Conservation (phyloP, 2,113 vertebrate genomes). For the Theristicus caerulescens region DNA sequence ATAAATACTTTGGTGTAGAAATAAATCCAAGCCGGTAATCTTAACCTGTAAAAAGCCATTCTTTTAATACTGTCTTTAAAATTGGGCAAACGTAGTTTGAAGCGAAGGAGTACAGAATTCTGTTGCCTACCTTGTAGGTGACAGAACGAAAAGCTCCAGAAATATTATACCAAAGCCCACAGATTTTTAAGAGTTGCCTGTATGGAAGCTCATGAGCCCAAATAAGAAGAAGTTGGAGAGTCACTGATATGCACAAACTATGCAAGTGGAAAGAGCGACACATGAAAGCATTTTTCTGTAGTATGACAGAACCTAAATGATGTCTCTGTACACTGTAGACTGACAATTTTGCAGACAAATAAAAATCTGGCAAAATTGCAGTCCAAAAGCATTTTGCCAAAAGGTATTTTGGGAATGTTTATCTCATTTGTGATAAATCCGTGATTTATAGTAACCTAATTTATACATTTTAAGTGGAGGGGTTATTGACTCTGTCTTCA, state of each 20-base stretch:
- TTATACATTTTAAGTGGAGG: constrained; percentile 11
- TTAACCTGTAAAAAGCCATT: not conserved
- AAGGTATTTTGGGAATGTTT: constrained; percentile 51
- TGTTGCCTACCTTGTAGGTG: not conserved
- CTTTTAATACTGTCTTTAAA: not conserved
- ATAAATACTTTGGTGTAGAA: not conserved
- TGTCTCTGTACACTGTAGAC: constrained; percentile 1
- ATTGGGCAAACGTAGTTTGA: not conserved
- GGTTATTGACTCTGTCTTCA: constrained; percentile 32
- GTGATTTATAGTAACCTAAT: constrained; percentile 46
- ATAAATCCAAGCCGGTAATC: not conserved
- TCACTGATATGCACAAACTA: not conserved
- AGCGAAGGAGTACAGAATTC: not conserved
- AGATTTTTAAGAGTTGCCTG: not conserved
- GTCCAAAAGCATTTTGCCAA: constrained; percentile 47
- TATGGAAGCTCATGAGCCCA: not conserved
- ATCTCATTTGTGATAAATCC: constrained; percentile 45
- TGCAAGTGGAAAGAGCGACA: not conserved
- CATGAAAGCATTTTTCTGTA: not conserved
- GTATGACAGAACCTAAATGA: constrained; percentile 25
- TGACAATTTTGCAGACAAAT: constrained; percentile 50
- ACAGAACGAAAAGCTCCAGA: not conserved
- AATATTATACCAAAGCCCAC: not conserved
- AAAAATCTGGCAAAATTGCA: constrained; percentile 45
- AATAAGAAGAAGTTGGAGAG: not conserved